Evolutionary conservation across 2,888 invertebrate genomes (phyloP), one percentile per base, ranked within the genome.

Genomic region (Stegophylla sp.): DNA sequence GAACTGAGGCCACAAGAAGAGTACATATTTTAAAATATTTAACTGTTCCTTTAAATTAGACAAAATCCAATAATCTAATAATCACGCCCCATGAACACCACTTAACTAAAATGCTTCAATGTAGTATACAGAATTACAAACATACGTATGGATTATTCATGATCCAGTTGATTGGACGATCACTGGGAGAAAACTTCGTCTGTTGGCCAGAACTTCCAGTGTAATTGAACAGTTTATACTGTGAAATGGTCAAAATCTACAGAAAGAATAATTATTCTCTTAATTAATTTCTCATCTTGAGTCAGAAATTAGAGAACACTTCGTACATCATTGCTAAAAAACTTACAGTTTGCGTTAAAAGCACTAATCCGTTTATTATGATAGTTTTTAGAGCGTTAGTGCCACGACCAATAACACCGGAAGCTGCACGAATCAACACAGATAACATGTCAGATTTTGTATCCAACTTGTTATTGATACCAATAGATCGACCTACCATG

Each of bases 81-180:
- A n/a, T n/a, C n/a, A n/a, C n/a, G n/a, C n/a, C n/a, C n/a, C n/a
- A n/a, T n/a, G n/a, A n/a, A n/a, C n/a, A n/a, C n/a, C n/a, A n/a
- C n/a, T n/a, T n/a, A n/a, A n/a, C n/a, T n/a, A n/a, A n/a, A n/a
- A n/a, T n/a, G n/a, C n/a, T n/a, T n/a, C n/a, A n/a, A n/a, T n/a
- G n/a, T n/a, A n/a, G n/a, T n/a, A n/a, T n/a, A n/a, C n/a, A n/a
- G n/a, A n/a, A n/a, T n/a, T n/a, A n/a, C n/a, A n/a, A n/a, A 34
- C 61, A 5, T 67, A 77, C 77, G 15, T 77, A 77, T n/a, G 77
- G 12, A 41, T 79, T 71, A 23, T 71, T 71, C 48, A 71, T 26
- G 0, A 79, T 61, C 79, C 79, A 79, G 43, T 79, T 71, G 4
- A 61, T 79, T 3, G 79, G 79, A 41, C 48, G 59, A 9, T 61